phyloP scores from a whole-genome alignment of 2,888 invertebrate genomes.

The Synergus umbraculus region DNA sequence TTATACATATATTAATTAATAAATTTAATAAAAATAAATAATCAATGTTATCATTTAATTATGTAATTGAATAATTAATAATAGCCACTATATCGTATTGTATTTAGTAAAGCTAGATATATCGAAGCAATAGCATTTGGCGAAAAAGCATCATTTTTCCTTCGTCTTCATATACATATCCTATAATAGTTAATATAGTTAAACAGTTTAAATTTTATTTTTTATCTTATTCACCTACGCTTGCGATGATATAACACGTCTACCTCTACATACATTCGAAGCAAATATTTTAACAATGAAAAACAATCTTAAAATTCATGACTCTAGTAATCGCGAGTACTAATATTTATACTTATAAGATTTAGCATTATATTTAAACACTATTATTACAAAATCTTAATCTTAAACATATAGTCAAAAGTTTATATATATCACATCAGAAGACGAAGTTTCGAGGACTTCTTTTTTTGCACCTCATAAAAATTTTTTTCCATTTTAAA shows the following conservation, averaged over 20 bases:
- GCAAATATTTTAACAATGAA: conserved; percentile 24
- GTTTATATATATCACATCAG: background rate
- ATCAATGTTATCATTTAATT: background rate
- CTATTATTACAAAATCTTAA: background rate
- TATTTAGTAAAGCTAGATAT: background rate
- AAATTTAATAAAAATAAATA: background rate
- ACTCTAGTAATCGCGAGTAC: background rate
- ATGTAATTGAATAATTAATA: background rate
- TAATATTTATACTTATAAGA: background rate
- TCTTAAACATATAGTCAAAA: background rate
- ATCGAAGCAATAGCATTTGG: conserved; percentile 32
- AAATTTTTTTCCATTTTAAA: background rate
- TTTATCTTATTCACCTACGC: conserved; percentile 16
- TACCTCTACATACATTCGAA: conserved; percentile 29
- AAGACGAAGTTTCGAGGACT: background rate
- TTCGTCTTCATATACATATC: background rate
- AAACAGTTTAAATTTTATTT: conserved; percentile 9
- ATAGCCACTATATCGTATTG: conserved; percentile 6
- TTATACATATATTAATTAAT: background rate
- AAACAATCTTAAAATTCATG: conserved; percentile 23
- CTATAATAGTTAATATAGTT: background rate
- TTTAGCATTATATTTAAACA: conserved; percentile 2
- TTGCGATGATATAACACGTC: conserved; percentile 39
- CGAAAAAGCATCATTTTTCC: conserved; percentile 24
- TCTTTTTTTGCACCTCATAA: background rate